phyloP scores from a whole-genome alignment of 2,113 vertebrate species.

The Struthidea cinerea region DNA sequence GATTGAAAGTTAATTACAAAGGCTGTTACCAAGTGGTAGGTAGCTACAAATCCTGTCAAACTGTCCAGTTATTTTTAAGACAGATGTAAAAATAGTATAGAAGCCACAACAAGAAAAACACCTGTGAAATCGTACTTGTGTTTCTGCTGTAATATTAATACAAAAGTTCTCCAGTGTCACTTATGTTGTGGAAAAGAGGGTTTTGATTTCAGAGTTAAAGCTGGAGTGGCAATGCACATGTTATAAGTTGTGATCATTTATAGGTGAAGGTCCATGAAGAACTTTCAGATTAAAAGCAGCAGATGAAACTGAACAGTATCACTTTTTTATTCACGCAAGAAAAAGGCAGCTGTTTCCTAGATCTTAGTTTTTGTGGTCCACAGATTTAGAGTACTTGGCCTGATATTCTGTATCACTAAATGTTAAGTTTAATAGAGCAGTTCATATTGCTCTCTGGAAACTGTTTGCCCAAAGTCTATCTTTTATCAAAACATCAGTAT shows the following conservation, averaged over 20 bases:
- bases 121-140: not conserved
- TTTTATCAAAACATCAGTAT: not conserved
- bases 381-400: not conserved
- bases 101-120: not conserved
- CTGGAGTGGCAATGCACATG: not conserved
- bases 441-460: not conserved
- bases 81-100: not conserved
- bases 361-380: not conserved
- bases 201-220: not conserved
- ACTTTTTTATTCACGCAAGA: not conserved
- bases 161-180: fast-evolving
- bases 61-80: not conserved
- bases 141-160: not conserved
- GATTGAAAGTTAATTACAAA: not conserved
- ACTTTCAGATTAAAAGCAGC: not conserved
- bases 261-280: not conserved
- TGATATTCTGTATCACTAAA: not conserved
- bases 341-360: not conserved
- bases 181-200: not conserved
- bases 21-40: not conserved
- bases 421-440: not conserved
- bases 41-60: not conserved
- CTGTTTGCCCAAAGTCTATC: not conserved
- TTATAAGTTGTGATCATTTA: not conserved
- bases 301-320: not conserved